Evolutionary conservation across 2,113 vertebrate genomes (phyloP).

Genomic region (Aphelocoma coerulescens): DNA sequence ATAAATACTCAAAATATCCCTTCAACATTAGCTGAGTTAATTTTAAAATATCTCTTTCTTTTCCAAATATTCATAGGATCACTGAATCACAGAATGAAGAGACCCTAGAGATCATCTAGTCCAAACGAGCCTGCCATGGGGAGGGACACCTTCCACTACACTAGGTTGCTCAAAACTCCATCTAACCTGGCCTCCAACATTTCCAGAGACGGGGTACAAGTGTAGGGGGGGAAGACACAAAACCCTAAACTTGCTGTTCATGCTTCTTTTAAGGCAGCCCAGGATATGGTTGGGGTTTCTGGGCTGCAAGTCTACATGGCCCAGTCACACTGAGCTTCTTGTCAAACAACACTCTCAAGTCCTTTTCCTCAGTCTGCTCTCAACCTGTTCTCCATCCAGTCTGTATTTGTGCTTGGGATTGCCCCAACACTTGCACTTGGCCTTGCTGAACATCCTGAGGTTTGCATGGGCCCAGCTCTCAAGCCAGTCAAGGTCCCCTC

Average conservation of each 20-base stretch:
- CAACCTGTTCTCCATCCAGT: not conserved
- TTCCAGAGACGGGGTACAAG: not conserved
- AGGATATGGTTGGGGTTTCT: not conserved
- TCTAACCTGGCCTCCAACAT: not conserved
- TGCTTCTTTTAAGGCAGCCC: not conserved
- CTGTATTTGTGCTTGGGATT: not conserved
- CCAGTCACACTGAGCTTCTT: not conserved
- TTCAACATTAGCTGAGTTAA: not conserved
- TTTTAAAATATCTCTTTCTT: not conserved
- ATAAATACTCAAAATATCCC: not conserved
- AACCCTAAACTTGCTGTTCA: too few relatives aligned
- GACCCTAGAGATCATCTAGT: not conserved
- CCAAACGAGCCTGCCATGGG: fast-evolving
- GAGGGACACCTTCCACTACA: not conserved
- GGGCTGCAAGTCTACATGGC: not conserved
- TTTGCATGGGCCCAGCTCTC: not conserved
- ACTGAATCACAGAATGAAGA: not conserved
- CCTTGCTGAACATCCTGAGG: not conserved
- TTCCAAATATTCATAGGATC: not conserved
- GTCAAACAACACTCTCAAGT: not conserved
- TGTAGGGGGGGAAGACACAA: not conserved
- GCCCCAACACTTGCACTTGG: not conserved
- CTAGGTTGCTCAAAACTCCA: not conserved
- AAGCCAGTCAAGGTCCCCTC: not conserved
- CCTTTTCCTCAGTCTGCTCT: not conserved